A percentile compares a stretch with the other conserved stretches of the same genome.
phyloP scores from a whole-genome alignment of 2,797 vertebrate genomes.

The Otus scops region DNA sequence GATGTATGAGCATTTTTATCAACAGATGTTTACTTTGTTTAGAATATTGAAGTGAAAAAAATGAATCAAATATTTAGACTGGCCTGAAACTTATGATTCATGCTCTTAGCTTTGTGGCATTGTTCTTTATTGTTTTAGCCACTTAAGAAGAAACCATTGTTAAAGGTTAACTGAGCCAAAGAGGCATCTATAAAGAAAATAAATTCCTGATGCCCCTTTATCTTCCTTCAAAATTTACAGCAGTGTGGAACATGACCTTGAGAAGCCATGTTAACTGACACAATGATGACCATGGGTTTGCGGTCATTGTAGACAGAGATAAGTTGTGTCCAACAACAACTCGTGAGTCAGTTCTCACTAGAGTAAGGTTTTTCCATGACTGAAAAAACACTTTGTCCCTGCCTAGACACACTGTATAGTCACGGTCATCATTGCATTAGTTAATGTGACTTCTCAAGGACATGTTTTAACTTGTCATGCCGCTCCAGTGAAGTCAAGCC shows the following conservation, averaged over 20 bases:
- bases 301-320: background rate
- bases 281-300: background rate
- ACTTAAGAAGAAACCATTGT: slow-evolving; percentile 22
- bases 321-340: background rate
- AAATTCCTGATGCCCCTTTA: slow-evolving; percentile 26
- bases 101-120: background rate
- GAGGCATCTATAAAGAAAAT: slow-evolving; percentile 39
- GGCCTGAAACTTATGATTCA: slow-evolving; percentile 26
- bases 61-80: background rate
- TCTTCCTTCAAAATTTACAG: slow-evolving; percentile 42
- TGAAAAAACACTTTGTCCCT: slow-evolving; percentile 20
- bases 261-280: background rate
- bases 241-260: slow-evolving; percentile 8
- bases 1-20: background rate
- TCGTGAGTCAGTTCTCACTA: slow-evolving; percentile 12
- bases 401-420: background rate
- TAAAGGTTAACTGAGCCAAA: slow-evolving; percentile 58
- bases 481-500: slow-evolving; percentile 34
- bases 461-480: slow-evolving; percentile 45
- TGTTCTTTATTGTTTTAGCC: slow-evolving; percentile 39
- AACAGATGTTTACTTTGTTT: background rate
- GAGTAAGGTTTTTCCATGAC: background rate
- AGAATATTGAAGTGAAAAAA: background rate
- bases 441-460: slow-evolving; percentile 52
- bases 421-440: background rate